Evolutionary conservation across 2,888 invertebrate species (phyloP).

Genomic region (Saturnia pavonia): DNA sequence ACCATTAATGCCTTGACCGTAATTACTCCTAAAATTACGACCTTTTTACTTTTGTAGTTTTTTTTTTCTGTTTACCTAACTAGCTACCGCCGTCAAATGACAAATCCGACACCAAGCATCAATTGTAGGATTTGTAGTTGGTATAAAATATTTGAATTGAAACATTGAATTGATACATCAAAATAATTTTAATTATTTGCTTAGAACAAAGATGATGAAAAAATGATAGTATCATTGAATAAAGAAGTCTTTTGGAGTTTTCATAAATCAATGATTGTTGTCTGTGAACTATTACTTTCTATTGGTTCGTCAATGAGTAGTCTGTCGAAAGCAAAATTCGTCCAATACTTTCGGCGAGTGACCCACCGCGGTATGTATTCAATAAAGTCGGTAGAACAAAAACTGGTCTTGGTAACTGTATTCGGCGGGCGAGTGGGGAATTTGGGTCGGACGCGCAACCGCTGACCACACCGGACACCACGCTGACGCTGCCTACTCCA

Average conservation of each 20-base stretch:
- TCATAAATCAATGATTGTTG: constrained; percentile 47
- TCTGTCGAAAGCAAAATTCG: constrained; percentile 77
- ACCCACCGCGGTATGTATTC: constrained; percentile 59
- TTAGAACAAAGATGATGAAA: background rate
- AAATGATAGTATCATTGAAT: background rate
- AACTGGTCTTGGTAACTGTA: constrained; percentile 76
- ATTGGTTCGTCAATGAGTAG: constrained; percentile 54
- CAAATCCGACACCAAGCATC: no score
- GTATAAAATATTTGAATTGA: background rate
- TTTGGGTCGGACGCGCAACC: constrained; percentile 60
- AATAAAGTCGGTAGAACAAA: constrained; percentile 60
- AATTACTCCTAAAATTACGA: constrained; percentile 13
- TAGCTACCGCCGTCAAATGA: no score
- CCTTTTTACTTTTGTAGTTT: constrained; percentile 24
- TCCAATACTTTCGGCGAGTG: constrained; percentile 75
- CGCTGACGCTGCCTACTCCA: constrained; percentile 17
- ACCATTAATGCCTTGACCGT: constrained; percentile 22
- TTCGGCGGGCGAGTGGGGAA: constrained; percentile 44
- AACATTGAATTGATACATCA: background rate
- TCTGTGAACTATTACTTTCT: constrained; percentile 71
- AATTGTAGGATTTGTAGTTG: no score
- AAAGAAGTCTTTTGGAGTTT: constrained; percentile 9
- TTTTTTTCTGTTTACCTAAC: constrained; percentile 20
- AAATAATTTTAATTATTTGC: background rate
- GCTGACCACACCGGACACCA: constrained; percentile 29